phyloP scores from a whole-genome alignment of 2,888 invertebrate genomes.

The Timandra comae region DNA sequence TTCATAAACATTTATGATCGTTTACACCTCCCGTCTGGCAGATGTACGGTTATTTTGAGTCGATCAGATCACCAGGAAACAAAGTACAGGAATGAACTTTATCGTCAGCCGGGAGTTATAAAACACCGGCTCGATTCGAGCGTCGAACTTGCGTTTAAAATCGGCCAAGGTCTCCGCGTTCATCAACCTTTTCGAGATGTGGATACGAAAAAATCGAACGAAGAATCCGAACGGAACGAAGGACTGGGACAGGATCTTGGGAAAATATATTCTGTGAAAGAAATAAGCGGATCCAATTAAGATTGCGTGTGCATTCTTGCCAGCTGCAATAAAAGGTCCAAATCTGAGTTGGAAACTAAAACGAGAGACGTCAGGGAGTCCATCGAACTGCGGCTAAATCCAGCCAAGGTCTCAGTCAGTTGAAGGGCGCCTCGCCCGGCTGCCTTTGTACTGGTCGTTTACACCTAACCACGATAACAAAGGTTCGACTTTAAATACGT shows the following conservation, averaged over 20 bases:
- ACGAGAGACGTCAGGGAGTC: conserved; percentile 58
- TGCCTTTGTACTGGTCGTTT: conserved; percentile 65
- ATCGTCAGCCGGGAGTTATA: conserved; percentile 60
- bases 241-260: conserved; percentile 25
- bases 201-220: conserved; percentile 31
- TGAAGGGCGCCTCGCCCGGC: conserved; percentile 70
- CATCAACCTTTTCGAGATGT: conserved; percentile 48
- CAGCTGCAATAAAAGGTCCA: conserved; percentile 55
- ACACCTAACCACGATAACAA: conserved; percentile 66
- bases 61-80: conserved; percentile 54
- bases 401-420: conserved; percentile 70
- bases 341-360: conserved; percentile 57
- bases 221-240: conserved; percentile 29
- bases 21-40: conserved; percentile 54
- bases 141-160: conserved; percentile 67
- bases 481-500: conserved; percentile 53
- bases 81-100: conserved; percentile 60
- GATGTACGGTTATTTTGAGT: conserved; percentile 51
- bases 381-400: conserved; percentile 71
- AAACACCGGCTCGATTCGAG: conserved; percentile 59
- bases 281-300: conserved; percentile 38
- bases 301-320: conserved; percentile 47
- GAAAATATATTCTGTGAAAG: conserved; percentile 27
- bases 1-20: conserved; percentile 40
- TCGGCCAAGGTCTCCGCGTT: conserved; percentile 71